A percentile compares a stretch with the other conserved stretches of the same genome.
These are phyloP conservation scores for Tetragnatha montana DNA, from an alignment of 2,888 invertebrate species.

Conservation along the genomic window DNA sequence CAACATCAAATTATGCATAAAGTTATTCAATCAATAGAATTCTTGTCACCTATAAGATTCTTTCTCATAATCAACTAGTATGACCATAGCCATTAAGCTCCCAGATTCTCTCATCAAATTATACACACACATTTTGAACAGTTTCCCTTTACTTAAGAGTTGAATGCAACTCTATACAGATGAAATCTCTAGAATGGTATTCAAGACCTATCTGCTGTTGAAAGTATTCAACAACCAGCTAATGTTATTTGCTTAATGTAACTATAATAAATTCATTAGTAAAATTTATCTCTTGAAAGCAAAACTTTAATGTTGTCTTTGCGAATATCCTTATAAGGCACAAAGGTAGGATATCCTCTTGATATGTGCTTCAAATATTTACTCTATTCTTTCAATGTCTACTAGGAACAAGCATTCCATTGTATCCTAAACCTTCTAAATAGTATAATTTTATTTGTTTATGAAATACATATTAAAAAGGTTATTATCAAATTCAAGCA, in stretches of 20 bases:
- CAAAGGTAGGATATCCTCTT: conserved; percentile 62
- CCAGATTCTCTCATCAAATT: background rate
- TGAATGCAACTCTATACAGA: background rate
- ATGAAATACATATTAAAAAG: conserved; percentile 51
- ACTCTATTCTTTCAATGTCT: conserved; percentile 32
- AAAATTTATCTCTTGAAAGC: background rate
- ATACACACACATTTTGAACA: background rate
- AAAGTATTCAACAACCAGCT: too few species aligned
- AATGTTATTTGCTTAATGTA: background rate
- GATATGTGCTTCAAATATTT: conserved; percentile 62
- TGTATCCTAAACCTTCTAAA: background rate
- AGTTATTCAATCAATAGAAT: too few species aligned
- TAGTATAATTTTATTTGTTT: conserved; percentile 21
- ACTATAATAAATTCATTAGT: background rate
- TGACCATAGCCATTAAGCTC: background rate
- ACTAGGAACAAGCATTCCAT: conserved; percentile 58
- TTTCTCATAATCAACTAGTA: background rate
- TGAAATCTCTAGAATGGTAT: too few species aligned
- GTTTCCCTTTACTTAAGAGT: background rate
- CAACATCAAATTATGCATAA: too few species aligned
- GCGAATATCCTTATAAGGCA: conserved; percentile 60
- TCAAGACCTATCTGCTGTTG: too few species aligned
- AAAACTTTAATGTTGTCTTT: conserved; percentile 36
- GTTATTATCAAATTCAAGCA: conserved; percentile 38
- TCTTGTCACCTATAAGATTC: background rate